Conservation (phyloP, 1,140 invertebrate species). For the Zaprionus vittiger region DNA sequence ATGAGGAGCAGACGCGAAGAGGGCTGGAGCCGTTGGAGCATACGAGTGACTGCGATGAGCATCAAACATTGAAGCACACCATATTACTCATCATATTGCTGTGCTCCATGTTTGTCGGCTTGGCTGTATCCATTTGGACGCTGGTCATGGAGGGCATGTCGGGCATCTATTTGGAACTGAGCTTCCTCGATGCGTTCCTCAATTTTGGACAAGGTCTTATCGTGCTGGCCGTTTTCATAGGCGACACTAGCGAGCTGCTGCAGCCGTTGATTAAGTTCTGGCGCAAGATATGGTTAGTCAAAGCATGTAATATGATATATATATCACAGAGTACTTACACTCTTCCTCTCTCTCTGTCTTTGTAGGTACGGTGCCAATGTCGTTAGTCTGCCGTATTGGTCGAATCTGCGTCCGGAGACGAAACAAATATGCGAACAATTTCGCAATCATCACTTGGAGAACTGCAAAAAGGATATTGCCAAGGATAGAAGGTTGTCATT, state of each 20-base stretch:
- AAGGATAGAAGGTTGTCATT: slow-evolving; percentile 86
- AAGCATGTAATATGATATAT: not conserved
- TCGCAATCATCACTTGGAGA: slow-evolving; percentile 91
- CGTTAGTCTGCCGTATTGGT: slow-evolving; percentile 89
- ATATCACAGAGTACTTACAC: not conserved
- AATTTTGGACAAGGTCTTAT: slow-evolving; percentile 95
- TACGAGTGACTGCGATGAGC: slow-evolving; percentile 86
- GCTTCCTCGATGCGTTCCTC: slow-evolving; percentile 94
- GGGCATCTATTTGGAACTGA: slow-evolving; percentile 95
- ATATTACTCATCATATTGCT: slow-evolving; percentile 92
- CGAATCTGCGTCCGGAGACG: slow-evolving; percentile 91
- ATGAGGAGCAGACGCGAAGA: slow-evolving; percentile 85
- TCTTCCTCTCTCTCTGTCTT: not conserved
- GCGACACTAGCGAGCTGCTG: slow-evolving; percentile 90
- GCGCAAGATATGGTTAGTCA: slow-evolving; percentile 86
- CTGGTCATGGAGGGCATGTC: slow-evolving; percentile 93
- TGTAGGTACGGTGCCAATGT: slow-evolving; percentile 89
- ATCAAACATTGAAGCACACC: slow-evolving; percentile 92
- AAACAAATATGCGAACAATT: slow-evolving; percentile 95
- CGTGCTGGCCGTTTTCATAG: slow-evolving; percentile 93
- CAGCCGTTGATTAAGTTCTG: slow-evolving; percentile 88
- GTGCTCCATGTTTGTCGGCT: slow-evolving; percentile 94
- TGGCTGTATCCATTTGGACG: slow-evolving; percentile 94
- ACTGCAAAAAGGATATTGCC: slow-evolving; percentile 92
- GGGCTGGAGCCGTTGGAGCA: slow-evolving; percentile 86